Conservation (phyloP, 2,888 invertebrate genomes). For the Drosophila anomalata region DNA sequence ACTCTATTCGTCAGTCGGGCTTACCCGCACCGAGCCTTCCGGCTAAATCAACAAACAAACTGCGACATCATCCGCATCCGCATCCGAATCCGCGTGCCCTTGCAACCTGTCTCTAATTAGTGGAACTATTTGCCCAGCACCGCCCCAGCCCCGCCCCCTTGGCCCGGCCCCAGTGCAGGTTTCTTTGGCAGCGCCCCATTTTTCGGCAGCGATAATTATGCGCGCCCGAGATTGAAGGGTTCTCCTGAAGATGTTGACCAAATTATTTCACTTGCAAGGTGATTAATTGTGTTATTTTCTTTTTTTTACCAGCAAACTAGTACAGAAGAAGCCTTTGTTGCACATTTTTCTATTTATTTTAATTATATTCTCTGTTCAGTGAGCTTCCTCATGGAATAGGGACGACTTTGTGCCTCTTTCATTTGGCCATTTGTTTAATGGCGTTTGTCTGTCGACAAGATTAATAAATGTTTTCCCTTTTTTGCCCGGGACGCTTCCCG, state of each 20-base stretch:
- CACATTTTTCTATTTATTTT: not conserved
- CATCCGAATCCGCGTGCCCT: conserved; percentile 26
- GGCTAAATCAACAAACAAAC: conserved; percentile 42
- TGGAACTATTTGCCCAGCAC: conserved; percentile 38
- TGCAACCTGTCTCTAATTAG: conserved; percentile 43
- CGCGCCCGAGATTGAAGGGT: conserved; percentile 9
- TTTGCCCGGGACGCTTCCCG: not conserved
- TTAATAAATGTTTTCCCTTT: conserved; percentile 58
- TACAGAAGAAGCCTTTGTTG: not conserved
- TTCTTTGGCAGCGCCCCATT: conserved; percentile 1
- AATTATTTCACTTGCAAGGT: not conserved
- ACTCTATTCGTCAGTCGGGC: not conserved
- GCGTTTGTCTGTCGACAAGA: conserved; percentile 50
- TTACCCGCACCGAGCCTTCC: conserved; percentile 9
- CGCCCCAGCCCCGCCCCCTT: conserved; percentile 11
- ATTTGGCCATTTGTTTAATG: conserved; percentile 49
- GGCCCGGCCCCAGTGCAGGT: not conserved
- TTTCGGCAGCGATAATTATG: conserved; percentile 24
- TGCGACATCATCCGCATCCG: conserved; percentile 34
- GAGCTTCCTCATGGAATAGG: not conserved
- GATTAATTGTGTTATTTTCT: not conserved
- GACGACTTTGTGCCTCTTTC: not conserved
- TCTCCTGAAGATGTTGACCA: not conserved
- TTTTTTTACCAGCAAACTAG: not conserved
- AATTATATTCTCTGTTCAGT: not conserved